Conservation (phyloP, 2,113 vertebrate species). For the Onychostruthus taczanowskii region DNA sequence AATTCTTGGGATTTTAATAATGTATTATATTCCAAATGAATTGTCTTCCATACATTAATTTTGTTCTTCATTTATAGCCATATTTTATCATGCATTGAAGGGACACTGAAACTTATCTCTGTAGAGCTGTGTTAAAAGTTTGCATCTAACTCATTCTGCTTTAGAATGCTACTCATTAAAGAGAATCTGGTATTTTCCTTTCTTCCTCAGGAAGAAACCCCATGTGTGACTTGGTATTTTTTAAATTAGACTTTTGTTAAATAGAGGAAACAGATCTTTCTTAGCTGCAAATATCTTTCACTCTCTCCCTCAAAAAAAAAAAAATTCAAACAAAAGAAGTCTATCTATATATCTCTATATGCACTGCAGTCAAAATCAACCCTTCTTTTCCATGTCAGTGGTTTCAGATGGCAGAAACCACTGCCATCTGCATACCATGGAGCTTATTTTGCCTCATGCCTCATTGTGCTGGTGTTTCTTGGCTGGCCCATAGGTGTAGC, state of each 20-base stretch:
- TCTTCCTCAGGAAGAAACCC: background rate
- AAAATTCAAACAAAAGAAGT: background rate
- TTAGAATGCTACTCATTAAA: background rate
- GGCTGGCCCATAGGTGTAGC: slow-evolving; percentile 75
- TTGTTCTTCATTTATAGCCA: background rate
- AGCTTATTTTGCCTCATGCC: background rate
- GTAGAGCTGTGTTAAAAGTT: background rate
- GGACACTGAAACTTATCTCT: background rate
- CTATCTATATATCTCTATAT: background rate
- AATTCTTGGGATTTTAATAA: background rate
- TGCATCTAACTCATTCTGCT: background rate
- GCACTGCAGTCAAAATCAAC: background rate
- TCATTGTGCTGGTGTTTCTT: slow-evolving; percentile 6
- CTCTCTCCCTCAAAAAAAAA: background rate
- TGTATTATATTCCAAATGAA: background rate
- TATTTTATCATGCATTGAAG: background rate
- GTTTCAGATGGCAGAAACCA: background rate
- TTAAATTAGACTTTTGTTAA: background rate
- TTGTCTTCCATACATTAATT: background rate
- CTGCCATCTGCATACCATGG: background rate
- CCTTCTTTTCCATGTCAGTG: background rate
- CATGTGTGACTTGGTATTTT: background rate
- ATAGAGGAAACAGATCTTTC: background rate
- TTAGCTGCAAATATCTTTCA: background rate
- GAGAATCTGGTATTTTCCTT: background rate